Evolutionary conservation across 1,140 invertebrate genomes (phyloP).

Genomic region (Megalonaias nervosa): DNA sequence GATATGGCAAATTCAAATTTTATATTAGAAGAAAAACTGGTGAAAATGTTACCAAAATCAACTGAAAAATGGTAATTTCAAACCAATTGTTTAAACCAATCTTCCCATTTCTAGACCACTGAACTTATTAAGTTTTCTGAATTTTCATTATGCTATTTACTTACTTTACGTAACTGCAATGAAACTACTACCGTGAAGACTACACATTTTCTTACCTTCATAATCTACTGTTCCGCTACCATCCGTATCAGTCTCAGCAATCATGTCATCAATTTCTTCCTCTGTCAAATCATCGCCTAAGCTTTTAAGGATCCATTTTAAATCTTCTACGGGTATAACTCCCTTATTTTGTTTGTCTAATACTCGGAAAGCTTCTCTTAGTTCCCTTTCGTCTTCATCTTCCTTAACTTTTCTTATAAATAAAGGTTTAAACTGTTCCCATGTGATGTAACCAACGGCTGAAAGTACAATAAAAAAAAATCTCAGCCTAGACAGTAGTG

Average conservation of each 20-base stretch:
- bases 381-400: slow-evolving; percentile 71
- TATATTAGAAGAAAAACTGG: too few species aligned
- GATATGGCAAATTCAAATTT: too few species aligned
- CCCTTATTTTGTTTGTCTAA: slow-evolving; percentile 71
- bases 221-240: slow-evolving; percentile 72
- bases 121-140: too few species aligned
- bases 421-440: slow-evolving; percentile 67
- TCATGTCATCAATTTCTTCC: slow-evolving; percentile 73
- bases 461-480: slow-evolving; percentile 21
- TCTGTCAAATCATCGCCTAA: slow-evolving; percentile 71
- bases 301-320: slow-evolving; percentile 69
- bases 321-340: slow-evolving; percentile 68
- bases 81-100: too few species aligned
- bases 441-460: slow-evolving; percentile 64
- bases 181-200: too few species aligned
- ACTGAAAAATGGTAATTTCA: too few species aligned
- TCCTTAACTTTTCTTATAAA: slow-evolving; percentile 68
- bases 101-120: too few species aligned
- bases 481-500: too few species aligned
- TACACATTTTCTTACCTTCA: slow-evolving; percentile 60
- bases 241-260: slow-evolving; percentile 71
- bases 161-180: too few species aligned
- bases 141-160: too few species aligned
- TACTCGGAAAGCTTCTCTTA: slow-evolving; percentile 71
- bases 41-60: too few species aligned